Percentiles rank a stretch among this genome's conserved stretches.
Evolutionary conservation across 1,140 invertebrate genomes (phyloP).

Genomic region (Drosophila paulistorum): DNA sequence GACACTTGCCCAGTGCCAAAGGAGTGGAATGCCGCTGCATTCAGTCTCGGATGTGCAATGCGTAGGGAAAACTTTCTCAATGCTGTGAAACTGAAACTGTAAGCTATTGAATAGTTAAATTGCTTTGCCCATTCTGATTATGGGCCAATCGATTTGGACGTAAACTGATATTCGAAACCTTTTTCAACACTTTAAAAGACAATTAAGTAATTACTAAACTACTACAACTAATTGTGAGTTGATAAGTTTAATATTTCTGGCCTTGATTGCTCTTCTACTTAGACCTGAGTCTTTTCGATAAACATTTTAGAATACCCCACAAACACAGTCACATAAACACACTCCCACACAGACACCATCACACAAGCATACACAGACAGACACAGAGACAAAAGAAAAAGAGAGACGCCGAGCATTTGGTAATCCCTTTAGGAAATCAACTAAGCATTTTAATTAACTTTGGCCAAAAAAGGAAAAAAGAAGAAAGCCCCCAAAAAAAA

Average conservation of each 20-base stretch:
- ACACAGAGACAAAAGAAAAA: constrained; percentile 22
- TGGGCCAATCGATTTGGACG: neutral
- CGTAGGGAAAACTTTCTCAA: no score
- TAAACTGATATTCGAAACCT: neutral
- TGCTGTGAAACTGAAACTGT: no score
- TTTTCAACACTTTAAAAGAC: neutral
- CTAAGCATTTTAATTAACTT: constrained; percentile 78
- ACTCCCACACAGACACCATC: neutral
- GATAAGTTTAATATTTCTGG: neutral
- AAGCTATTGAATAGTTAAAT: neutral
- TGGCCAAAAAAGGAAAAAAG: constrained; percentile 29
- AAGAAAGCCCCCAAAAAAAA: neutral
- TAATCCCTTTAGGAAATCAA: constrained; percentile 79
- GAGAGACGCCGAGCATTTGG: constrained; percentile 33
- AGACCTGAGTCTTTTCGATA: no score
- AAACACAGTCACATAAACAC: neutral
- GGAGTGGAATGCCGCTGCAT: no score
- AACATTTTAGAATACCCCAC: no score
- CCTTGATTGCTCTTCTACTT: no score
- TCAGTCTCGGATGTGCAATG: no score
- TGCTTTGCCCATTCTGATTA: neutral
- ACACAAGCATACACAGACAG: constrained; percentile 8
- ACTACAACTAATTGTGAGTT: neutral
- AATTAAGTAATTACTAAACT: neutral
- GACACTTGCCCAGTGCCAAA: no score